These are phyloP conservation scores for Ectropis crepuscularia DNA, from an alignment of 2,888 invertebrate species.

Conservation along the genomic window DNA sequence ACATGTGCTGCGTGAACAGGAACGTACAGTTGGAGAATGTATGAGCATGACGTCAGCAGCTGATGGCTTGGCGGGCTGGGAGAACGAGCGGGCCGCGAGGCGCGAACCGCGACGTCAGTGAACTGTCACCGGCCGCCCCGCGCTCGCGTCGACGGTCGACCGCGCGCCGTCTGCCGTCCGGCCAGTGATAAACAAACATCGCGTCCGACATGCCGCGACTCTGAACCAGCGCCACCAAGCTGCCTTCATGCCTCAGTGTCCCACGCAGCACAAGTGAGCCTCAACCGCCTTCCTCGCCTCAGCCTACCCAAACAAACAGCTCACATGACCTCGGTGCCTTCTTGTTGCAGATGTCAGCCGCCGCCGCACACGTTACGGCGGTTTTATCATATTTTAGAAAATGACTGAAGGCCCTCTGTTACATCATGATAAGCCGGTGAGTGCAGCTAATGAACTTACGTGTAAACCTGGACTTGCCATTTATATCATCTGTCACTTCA, in stretches of 20 bases:
- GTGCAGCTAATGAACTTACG: slow-evolving; percentile 44
- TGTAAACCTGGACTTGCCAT: slow-evolving; percentile 29
- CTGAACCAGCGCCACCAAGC: slow-evolving; percentile 63
- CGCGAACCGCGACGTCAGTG: slow-evolving; percentile 44
- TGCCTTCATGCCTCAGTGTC: slow-evolving; percentile 77
- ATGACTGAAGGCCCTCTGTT: slow-evolving; percentile 78
- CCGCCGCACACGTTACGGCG: slow-evolving; percentile 80
- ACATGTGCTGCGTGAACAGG: slow-evolving; percentile 29
- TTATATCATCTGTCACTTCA: slow-evolving; percentile 32
- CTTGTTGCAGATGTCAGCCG: slow-evolving; percentile 80
- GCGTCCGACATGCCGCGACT: slow-evolving; percentile 68
- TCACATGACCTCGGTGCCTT: slow-evolving; percentile 75
- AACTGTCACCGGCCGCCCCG: slow-evolving; percentile 40
- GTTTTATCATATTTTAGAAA: slow-evolving; percentile 82
- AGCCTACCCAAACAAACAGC: slow-evolving; percentile 45
- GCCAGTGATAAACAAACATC: slow-evolving; percentile 74
- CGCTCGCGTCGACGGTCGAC: not conserved
- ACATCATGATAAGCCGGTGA: slow-evolving; percentile 80
- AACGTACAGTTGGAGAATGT: slow-evolving; percentile 21
- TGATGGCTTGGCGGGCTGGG: slow-evolving; percentile 28
- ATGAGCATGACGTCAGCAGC: slow-evolving; percentile 35
- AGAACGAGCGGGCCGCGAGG: slow-evolving; percentile 31
- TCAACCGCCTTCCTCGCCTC: slow-evolving; percentile 53
- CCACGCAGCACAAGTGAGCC: slow-evolving; percentile 75
- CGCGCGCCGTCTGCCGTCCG: slow-evolving; percentile 43